phyloP scores from a whole-genome alignment of 2,797 vertebrate species.

The Pangasius larnaudii region DNA sequence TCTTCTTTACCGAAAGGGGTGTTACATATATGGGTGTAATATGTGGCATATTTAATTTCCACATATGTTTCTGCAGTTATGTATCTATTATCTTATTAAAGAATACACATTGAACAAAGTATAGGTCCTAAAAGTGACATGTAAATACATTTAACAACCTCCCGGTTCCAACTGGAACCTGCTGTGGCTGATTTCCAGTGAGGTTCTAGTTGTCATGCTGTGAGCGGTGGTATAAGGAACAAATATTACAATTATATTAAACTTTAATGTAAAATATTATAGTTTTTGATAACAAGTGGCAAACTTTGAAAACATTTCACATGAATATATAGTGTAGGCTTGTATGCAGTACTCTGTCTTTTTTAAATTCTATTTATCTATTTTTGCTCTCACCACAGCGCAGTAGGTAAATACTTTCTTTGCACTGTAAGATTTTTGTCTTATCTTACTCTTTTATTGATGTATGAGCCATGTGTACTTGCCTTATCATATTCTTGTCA shows the following conservation, averaged over 20 bases:
- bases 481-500: constrained; percentile 21
- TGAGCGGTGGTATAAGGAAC: neutral
- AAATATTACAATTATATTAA: neutral
- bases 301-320: neutral
- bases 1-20: neutral
- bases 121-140: neutral
- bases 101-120: neutral
- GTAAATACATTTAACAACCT: neutral
- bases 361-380: neutral
- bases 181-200: neutral
- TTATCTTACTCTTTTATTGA: neutral
- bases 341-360: neutral
- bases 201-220: neutral
- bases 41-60: neutral
- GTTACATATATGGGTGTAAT: neutral
- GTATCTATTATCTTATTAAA: neutral
- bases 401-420: neutral
- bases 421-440: neutral
- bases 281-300: neutral
- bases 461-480: constrained; percentile 23
- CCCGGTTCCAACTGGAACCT: neutral
- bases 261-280: neutral
- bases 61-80: neutral
- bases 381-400: neutral
- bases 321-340: neutral